Percentiles rank a stretch among this genome's conserved stretches.
These are phyloP conservation scores for Daktulosphaira vitifoliae DNA, from an alignment of 1,140 invertebrate genomes.

Conservation along the genomic window DNA sequence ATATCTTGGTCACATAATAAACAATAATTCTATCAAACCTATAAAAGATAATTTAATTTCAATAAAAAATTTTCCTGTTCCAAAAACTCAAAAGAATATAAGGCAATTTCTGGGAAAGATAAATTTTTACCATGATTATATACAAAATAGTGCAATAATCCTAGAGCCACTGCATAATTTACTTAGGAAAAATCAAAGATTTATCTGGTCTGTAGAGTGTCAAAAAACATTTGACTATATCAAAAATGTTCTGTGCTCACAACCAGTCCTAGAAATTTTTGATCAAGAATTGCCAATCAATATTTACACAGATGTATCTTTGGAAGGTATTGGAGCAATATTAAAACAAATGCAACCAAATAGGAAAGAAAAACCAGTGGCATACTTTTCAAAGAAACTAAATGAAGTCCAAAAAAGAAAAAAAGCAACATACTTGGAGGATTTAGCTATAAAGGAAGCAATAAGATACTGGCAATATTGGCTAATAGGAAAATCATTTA, in stretches of 20 bases:
- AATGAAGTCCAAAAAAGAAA: conserved; percentile 40
- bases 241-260: too few relatives aligned
- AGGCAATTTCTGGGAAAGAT: conserved; percentile 42
- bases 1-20: conserved; percentile 41
- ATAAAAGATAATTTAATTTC: conserved; percentile 41
- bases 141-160: background rate
- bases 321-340: conserved; percentile 36
- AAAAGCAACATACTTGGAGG: conserved; percentile 42
- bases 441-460: conserved; percentile 43
- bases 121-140: conserved; percentile 39
- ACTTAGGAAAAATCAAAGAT: background rate
- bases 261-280: background rate
- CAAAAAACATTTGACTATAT: background rate
- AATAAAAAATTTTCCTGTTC: conserved; percentile 41
- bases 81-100: conserved; percentile 37
- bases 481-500: conserved; percentile 42
- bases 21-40: conserved; percentile 40
- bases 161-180: background rate
- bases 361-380: too few relatives aligned
- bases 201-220: background rate
- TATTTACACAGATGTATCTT: conserved; percentile 6
- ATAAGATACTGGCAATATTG: conserved; percentile 43
- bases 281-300: background rate
- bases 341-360: too few relatives aligned
- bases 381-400: too few relatives aligned